phyloP scores from a whole-genome alignment of 2,888 invertebrate genomes.

The Cephus pygmeus region DNA sequence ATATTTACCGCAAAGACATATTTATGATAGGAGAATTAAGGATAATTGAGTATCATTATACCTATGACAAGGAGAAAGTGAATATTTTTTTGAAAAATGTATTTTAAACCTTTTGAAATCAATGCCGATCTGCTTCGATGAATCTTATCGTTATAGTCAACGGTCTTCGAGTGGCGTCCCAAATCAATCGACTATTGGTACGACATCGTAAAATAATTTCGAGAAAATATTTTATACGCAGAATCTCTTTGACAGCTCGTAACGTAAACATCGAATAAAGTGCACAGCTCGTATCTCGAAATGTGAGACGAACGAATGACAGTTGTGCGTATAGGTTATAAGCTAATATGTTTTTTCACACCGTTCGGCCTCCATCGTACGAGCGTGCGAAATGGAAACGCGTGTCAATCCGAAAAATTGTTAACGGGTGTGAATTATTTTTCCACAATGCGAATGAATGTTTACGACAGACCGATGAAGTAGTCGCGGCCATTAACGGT shows the following conservation, averaged over 20 bases:
- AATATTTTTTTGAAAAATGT: not conserved
- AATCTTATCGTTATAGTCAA: not conserved
- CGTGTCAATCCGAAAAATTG: conserved; percentile 31
- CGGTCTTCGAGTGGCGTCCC: not conserved
- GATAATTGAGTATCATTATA: not conserved
- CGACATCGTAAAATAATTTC: not conserved
- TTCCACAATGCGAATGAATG: conserved; percentile 34
- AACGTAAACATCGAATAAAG: not conserved
- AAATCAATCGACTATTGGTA: not conserved
- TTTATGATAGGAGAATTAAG: not conserved
- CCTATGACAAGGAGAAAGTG: not conserved
- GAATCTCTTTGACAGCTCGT: not conserved
- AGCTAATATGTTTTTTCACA: not conserved
- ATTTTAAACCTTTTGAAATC: not conserved
- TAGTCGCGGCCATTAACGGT: conserved; percentile 23
- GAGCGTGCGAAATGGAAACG: conserved; percentile 16
- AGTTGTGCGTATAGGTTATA: not conserved
- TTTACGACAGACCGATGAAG: conserved; percentile 17
- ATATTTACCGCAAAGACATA: not conserved
- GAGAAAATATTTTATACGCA: not conserved
- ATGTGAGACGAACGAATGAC: not conserved
- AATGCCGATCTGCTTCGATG: not conserved
- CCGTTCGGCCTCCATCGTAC: not conserved
- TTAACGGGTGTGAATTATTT: conserved; percentile 21
- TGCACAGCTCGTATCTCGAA: not conserved